A percentile compares a stretch with the other conserved stretches of the same genome.
phyloP scores from a whole-genome alignment of 2,797 vertebrate genomes.

The Morelia viridis region DNA sequence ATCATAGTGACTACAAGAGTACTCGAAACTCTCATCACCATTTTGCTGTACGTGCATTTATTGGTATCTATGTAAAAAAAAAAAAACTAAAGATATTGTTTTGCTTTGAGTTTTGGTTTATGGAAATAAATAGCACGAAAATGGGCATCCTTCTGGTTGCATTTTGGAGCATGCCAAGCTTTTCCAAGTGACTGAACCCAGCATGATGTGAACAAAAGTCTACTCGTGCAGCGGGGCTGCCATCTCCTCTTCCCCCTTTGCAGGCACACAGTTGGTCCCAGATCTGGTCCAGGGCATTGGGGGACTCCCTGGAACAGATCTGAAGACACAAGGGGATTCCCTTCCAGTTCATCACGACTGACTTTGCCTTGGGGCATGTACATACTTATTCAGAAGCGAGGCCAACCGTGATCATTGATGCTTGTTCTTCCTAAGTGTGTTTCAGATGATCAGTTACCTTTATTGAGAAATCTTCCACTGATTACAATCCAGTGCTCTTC shows the following conservation, averaged over 20 bases:
- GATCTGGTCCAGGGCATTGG: not conserved
- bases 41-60: not conserved
- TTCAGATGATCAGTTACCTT: not conserved
- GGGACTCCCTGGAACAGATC: not conserved
- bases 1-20: not conserved
- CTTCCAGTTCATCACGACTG: no score
- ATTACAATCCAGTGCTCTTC: not conserved
- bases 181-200: not conserved
- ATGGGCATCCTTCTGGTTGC: not conserved
- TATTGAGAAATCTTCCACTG: not conserved
- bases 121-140: not conserved
- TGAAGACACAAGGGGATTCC: not conserved
- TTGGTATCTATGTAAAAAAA: not conserved
- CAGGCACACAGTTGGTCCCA: not conserved
- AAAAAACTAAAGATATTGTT: not conserved
- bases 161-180: not conserved
- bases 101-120: not conserved
- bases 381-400: not conserved
- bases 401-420: not conserved
- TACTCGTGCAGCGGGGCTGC: not conserved
- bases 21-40: not conserved
- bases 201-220: not conserved
- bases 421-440: not conserved
- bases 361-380: not conserved
- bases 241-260: not conserved